Percentiles rank a stretch among this genome's conserved stretches.
These are phyloP conservation scores for Leucozona laternaria DNA, from an alignment of 2,888 invertebrate species.

Conservation along the genomic window DNA sequence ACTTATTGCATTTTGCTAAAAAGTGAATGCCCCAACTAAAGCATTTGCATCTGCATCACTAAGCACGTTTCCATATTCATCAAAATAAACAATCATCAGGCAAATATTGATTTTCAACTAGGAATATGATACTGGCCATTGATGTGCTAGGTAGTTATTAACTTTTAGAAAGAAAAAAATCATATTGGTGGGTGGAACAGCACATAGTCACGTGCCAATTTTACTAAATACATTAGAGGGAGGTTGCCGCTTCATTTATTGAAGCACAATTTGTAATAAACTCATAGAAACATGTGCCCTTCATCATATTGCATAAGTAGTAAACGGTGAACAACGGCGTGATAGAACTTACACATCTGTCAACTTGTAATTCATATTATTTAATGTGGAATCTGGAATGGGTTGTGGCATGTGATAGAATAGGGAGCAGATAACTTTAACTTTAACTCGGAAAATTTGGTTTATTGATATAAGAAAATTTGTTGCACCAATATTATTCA, in stretches of 20 bases:
- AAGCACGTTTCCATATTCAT: slow-evolving; percentile 5
- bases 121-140: background rate
- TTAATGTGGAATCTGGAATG: too few relatives aligned
- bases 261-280: background rate
- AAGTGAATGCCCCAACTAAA: background rate
- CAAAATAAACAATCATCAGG: background rate
- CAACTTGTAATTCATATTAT: too few relatives aligned
- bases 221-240: background rate
- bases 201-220: background rate
- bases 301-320: too few relatives aligned
- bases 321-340: too few relatives aligned
- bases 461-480: too few relatives aligned
- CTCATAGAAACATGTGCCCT: too few relatives aligned
- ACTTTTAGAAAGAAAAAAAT: background rate
- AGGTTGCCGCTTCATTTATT: background rate
- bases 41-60: background rate
- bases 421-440: too few relatives aligned
- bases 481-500: too few relatives aligned
- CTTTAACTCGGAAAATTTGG: too few relatives aligned
- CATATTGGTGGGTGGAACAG: background rate
- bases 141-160: background rate
- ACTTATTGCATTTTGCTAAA: background rate
- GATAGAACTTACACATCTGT: too few relatives aligned
- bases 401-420: too few relatives aligned
- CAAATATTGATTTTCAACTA: slow-evolving; percentile 1